phyloP scores from a whole-genome alignment of 1,140 invertebrate genomes.

The Meteorus sp. region DNA sequence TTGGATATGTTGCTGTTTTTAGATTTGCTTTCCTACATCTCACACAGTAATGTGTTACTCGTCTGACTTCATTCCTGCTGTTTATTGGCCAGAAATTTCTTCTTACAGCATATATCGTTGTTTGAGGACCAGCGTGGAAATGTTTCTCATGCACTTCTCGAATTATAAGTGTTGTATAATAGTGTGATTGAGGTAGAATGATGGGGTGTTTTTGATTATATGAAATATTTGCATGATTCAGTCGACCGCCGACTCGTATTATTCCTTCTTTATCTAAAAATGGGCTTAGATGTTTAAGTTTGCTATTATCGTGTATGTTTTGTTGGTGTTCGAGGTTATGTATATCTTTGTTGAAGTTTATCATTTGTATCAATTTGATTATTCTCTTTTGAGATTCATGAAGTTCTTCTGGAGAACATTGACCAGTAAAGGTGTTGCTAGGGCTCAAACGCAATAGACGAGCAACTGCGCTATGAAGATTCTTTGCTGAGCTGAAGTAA shows the following conservation, averaged over 20 bases:
- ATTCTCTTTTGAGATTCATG: not conserved
- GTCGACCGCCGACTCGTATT: slow-evolving; percentile 4
- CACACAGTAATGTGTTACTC: not conserved
- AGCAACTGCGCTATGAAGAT: not conserved
- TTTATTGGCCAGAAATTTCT: not conserved
- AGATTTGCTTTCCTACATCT: not conserved
- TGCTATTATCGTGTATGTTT: not conserved
- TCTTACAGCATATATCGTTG: not conserved
- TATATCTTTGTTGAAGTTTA: not conserved
- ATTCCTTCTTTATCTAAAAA: slow-evolving; percentile 1
- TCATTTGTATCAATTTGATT: not conserved
- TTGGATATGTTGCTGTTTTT: not conserved
- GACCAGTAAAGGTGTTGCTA: not conserved
- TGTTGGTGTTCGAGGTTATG: not conserved
- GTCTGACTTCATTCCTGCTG: not conserved
- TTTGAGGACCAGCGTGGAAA: slow-evolving; percentile 2
- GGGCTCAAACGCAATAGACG: not conserved
- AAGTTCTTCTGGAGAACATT: not conserved
- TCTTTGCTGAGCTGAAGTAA: not conserved
- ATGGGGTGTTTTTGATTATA: slow-evolving; percentile 8
- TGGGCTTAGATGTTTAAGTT: slow-evolving; percentile 5
- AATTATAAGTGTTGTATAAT: not conserved
- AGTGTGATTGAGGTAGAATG: not conserved
- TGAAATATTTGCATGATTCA: not conserved
- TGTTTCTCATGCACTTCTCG: not conserved